Evolutionary conservation across 2,113 vertebrate species (phyloP).

Genomic region (Panurus biarmicus): DNA sequence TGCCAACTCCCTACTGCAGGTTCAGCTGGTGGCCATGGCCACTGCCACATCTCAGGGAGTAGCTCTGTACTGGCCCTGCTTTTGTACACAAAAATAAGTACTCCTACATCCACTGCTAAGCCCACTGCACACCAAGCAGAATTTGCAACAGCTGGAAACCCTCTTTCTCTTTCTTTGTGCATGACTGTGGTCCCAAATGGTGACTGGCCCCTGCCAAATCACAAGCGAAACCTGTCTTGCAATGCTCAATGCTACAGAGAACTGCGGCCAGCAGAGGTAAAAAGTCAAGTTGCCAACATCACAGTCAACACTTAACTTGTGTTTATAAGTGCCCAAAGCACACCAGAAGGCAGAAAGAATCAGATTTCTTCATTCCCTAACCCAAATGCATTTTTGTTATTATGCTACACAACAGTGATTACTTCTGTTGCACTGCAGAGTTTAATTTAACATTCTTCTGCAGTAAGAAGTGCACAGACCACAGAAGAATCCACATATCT

Average conservation of each 20-base stretch:
- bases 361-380: neutral
- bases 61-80: neutral
- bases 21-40: neutral
- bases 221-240: neutral
- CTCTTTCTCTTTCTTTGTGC: neutral
- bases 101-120: neutral
- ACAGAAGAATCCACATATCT: neutral
- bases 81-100: neutral
- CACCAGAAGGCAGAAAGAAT: neutral
- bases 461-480: neutral
- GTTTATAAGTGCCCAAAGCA: neutral
- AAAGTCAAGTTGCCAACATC: neutral
- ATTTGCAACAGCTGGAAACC: neutral
- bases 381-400: neutral
- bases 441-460: neutral
- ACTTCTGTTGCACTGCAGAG: neutral
- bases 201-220: neutral
- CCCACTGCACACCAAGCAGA: neutral
- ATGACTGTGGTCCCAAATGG: neutral
- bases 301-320: neutral
- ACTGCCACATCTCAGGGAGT: rapidly evolving
- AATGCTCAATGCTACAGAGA: neutral
- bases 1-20: neutral
- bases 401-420: neutral
- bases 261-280: neutral